Evolutionary conservation across 2,888 invertebrate genomes (phyloP).

Genomic region (Acrobasis suavella): DNA sequence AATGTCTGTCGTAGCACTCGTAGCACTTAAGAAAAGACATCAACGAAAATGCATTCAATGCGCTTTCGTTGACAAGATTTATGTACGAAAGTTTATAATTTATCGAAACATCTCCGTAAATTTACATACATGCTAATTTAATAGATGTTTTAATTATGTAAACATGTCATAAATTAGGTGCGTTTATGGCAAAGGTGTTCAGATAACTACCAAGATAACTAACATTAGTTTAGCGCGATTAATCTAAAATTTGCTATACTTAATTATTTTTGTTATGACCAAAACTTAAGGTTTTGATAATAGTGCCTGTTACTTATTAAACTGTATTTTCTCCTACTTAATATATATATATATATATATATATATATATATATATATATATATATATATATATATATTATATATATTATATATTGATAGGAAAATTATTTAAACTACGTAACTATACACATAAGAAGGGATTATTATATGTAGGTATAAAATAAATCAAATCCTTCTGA

Average conservation of each 20-base stretch:
- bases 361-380: too few relatives aligned
- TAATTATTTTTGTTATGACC: background rate
- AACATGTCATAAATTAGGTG: constrained; percentile 1
- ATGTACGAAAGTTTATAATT: constrained; percentile 10
- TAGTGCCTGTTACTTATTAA: too few relatives aligned
- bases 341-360: too few relatives aligned
- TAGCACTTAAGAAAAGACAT: constrained; percentile 64
- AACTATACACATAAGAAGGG: too few relatives aligned
- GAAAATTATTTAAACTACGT: too few relatives aligned
- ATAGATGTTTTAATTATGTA: constrained; percentile 1
- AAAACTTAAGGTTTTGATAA: too few relatives aligned
- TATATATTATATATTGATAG: too few relatives aligned
- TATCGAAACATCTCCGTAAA: background rate
- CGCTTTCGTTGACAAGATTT: constrained; percentile 14
- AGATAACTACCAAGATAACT: background rate
- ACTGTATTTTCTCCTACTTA: too few relatives aligned
- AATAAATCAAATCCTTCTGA: too few relatives aligned
- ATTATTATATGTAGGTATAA: too few relatives aligned
- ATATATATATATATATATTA: too few relatives aligned
- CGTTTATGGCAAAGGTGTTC: background rate
- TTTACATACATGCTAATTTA: background rate
- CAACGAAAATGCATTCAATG: constrained; percentile 49
- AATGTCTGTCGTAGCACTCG: constrained; percentile 39
- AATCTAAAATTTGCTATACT: background rate
- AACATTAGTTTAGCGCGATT: background rate